Evolutionary conservation across 2,797 vertebrate species (phyloP), one percentile per base, ranked within the genome.

Genomic region (Amphiprion clarkii): DNA sequence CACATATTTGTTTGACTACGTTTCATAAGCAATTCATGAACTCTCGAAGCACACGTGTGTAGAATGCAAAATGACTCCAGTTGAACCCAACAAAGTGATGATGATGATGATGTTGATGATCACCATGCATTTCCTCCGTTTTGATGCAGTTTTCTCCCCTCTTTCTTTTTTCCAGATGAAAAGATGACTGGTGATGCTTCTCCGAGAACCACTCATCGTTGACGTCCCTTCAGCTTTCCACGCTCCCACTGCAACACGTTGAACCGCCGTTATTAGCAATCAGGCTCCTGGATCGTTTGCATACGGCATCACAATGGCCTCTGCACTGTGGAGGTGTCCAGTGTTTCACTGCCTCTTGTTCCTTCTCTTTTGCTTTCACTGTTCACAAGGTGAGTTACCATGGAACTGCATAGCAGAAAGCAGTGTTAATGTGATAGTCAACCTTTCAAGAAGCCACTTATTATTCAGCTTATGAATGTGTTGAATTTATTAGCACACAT

Each of bases 331-430:
- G 91, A 93, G 86, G 88, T 81, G 92, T 89, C 85, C 89, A 39
- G 71, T 88, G 65, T 76, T 94, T 55, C 86, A 57, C 76, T 90
- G 89, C 87, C 74, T 95, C 60, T 54, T 94, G 82, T 81, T 95
- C 52, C 78, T 93, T 49, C 76, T 93, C 78, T 48, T 91, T 42
- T 91, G 88, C 90, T 64, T 90, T 59, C 91, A 92, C 64, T 92
- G 71, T 77, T 91, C 93, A 66, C 88, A 95, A 94, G 95, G 95
- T 95, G 88, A 90, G 93, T 84, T 71, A 72, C 86, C 83, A 71
- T 83, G 76, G 88, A 71, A 68, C 67, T 74, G 23, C 17, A 7
- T 53, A 21, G 14, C 54, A 23, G 58, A 67, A 82, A 73, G 71
- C 52, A 63, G 61, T 46, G 42, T 75, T 84, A 71, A 87, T 79